Evolutionary conservation across 2,797 vertebrate genomes (phyloP), one percentile per base, ranked within the genome.

Genomic region (Sebastes taczanowskii): DNA sequence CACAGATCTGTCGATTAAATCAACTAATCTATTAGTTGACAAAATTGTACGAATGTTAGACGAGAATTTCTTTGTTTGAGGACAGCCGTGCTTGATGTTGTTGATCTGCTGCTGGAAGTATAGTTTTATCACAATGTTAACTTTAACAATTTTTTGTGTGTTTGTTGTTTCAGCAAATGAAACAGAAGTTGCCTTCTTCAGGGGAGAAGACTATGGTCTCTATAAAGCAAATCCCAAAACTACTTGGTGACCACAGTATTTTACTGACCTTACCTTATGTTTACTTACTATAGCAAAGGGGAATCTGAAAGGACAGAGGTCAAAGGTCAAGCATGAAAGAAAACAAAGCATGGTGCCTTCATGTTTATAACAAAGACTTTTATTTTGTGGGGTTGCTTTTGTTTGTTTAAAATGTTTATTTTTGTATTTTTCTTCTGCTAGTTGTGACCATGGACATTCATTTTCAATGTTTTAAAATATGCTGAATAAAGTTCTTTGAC

Each of bases 161-260:
- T 80, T 79, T 62, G 65, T 89, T 1, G 0, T 94, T 90, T 79
- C 92, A 99, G 98, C 93, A 63, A 96, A 96, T 86, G 98, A 99
- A 93, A 99, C 98, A 0, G 98, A 98, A 89, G 89, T 99, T 85
- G 98, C 97, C 62, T 97, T 98, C 92, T 99, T 99, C 94, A 96
- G 90, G 90, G 95, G 85, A 85, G 94, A 96, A 73, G 98, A 99
- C 94, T 99, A 99, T 83, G 88, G 93, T 63, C 93, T 90, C 62
- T 98, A 95, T 85, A 97, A 97, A 95, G 92, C 94, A 76, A 97
- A 97, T 94, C 97, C 98, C 55, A 77, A 84, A 66, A 70, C 75
- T 7, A 56, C 62, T 5, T 96, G 94, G 94, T 96, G 91, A 95
- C 55, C 11, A 1, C 60, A 32, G 16, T 2, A 10, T 42, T 63